phyloP scores from a whole-genome alignment of 2,888 invertebrate genomes.

The Hirtodrosophila cameraria region DNA sequence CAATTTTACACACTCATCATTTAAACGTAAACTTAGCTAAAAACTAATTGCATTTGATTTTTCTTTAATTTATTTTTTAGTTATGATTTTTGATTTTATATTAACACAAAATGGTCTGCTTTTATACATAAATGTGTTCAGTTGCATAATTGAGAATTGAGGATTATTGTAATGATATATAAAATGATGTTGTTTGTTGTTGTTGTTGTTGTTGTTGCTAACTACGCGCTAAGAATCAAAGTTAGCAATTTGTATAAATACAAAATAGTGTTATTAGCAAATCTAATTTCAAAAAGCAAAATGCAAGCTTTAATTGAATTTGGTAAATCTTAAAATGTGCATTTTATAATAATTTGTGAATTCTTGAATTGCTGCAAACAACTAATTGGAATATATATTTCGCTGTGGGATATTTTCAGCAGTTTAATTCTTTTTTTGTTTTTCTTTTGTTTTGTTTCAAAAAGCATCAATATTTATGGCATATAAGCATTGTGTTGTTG shows the following conservation, averaged over 20 bases:
- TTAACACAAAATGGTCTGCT: slow-evolving; percentile 37
- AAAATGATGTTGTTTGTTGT: slow-evolving; percentile 35
- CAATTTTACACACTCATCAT: slow-evolving; percentile 61
- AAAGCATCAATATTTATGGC: slow-evolving; percentile 38
- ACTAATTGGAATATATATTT: slow-evolving; percentile 8
- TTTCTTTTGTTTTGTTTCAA: slow-evolving; percentile 13
- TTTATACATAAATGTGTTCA: slow-evolving; percentile 29
- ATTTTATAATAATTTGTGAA: slow-evolving; percentile 21
- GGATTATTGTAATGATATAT: slow-evolving; percentile 19
- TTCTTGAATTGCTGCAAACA: slow-evolving; percentile 24
- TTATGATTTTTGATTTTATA: slow-evolving; percentile 9
- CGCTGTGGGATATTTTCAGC: not conserved
- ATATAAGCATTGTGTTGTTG: not conserved
- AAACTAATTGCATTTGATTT: slow-evolving; percentile 58
- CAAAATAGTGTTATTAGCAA: slow-evolving; percentile 7
- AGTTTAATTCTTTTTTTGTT: not conserved
- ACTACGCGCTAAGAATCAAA: slow-evolving; percentile 49
- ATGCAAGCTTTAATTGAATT: slow-evolving; percentile 22
- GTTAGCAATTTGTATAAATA: slow-evolving; percentile 19
- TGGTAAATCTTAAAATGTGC: slow-evolving; percentile 18
- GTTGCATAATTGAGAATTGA: slow-evolving; percentile 25
- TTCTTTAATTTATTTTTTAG: slow-evolving; percentile 10
- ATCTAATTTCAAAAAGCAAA: slow-evolving; percentile 28
- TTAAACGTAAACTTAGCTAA: slow-evolving; percentile 55
- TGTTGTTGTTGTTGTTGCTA: too few species aligned